Conservation (phyloP, 2,888 invertebrate species). For the Lysandra coridon region DNA sequence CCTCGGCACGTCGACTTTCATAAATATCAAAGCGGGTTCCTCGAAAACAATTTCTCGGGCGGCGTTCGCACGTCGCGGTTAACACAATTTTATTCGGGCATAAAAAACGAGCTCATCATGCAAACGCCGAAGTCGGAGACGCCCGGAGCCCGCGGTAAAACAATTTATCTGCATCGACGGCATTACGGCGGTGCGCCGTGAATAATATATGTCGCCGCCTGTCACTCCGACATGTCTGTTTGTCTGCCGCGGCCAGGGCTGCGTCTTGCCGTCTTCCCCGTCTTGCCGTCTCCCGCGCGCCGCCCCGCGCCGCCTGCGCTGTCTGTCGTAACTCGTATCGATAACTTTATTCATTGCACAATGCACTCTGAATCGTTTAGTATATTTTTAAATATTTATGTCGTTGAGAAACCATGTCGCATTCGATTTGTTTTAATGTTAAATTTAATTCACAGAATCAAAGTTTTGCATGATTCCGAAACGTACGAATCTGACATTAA, state of each 20-base stretch:
- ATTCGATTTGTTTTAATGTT: not conserved
- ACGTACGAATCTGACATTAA: not conserved
- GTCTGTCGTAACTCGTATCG: slow-evolving; percentile 28
- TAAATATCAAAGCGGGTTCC: slow-evolving; percentile 75
- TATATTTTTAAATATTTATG: slow-evolving; percentile 17
- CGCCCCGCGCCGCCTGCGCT: slow-evolving; percentile 34
- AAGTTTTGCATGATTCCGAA: not conserved
- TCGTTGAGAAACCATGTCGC: not conserved
- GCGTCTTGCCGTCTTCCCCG: slow-evolving; percentile 34
- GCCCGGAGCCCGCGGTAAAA: slow-evolving; percentile 76
- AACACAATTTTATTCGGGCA: slow-evolving; percentile 79
- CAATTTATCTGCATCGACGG: slow-evolving; percentile 81
- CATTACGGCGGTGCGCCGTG: slow-evolving; percentile 75
- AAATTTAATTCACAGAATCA: not conserved
- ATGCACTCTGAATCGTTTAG: slow-evolving; percentile 2
- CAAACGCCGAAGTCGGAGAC: slow-evolving; percentile 74
- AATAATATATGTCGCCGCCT: slow-evolving; percentile 80
- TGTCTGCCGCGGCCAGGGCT: slow-evolving; percentile 49
- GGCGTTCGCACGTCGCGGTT: slow-evolving; percentile 72
- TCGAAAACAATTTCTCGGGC: slow-evolving; percentile 73
- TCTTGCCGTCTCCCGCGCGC: not conserved
- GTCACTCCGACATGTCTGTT: slow-evolving; percentile 56
- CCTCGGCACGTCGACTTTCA: slow-evolving; percentile 68
- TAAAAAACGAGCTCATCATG: slow-evolving; percentile 80
- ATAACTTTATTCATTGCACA: slow-evolving; percentile 11